Base-by-base conservation (phyloP, 2,888 invertebrate genomes). In the Physocephala rufipes region DNA sequence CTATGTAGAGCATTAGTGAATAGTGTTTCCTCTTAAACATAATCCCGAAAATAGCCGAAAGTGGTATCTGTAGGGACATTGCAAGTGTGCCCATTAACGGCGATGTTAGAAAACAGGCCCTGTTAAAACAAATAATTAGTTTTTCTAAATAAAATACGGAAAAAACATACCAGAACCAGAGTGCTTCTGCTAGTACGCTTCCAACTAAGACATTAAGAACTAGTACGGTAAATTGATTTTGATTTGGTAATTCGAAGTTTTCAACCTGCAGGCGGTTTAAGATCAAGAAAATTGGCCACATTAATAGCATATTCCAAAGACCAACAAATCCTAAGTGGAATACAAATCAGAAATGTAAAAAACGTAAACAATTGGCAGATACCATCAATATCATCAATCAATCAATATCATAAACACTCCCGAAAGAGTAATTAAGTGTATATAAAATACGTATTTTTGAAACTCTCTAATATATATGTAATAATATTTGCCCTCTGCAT, bases 61-160 rank as follows among this genome's bases (percentile, higher is more conserved):
- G 89, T 69, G 98, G 98, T 84, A 95, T 93, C 74, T 93, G 93
- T 78, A 97, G 87, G 77, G 94, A 93, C 75, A 97, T 90, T 71
- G 95, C 91, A 79, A 96, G 86, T 1, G 95, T 96, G 30, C 95
- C 97, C 78, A 95, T 92, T 63, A 95, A 88, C 0, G 95, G 92
- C 16, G 97, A 97, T 21, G 98, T 98, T 78, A 98, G 87, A 79
- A 97, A 96, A 79, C 95, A 94, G 65, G 96, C 98, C 95, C 96
- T 96, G 47, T 45, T 67, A 51, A 70, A n/a, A 59, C 24, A 67
- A 70, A 65, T 21, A 36, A 36, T 28, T 9, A 28, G 45, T 67
- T 61, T 21, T 49, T 24, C 9, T 36, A 36, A 4, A 7, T 24
- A n/a, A 51, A 55, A 53, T 28, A 36, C 19, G n/a, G n/a, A 43